Evolutionary conservation across 2,113 vertebrate species (phyloP).

Genomic region (Rana temporaria): DNA sequence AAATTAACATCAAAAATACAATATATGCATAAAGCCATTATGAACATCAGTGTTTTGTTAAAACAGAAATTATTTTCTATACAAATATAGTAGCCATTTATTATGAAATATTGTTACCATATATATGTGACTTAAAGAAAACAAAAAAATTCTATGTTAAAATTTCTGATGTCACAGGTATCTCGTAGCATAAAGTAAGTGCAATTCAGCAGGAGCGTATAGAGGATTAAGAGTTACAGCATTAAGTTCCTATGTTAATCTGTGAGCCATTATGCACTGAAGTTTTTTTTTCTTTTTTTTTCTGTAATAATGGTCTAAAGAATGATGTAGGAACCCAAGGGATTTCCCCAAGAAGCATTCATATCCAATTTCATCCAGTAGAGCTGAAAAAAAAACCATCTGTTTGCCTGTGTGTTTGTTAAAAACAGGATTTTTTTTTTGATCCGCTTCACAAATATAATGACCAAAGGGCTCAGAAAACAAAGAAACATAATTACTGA

Average conservation of each 20-base stretch:
- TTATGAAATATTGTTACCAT: neutral
- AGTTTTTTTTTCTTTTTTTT: neutral
- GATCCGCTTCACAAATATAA: constrained; percentile 49
- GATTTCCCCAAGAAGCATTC: neutral
- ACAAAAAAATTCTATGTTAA: constrained; percentile 6
- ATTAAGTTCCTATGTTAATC: neutral
- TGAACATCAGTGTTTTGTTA: constrained; percentile 45
- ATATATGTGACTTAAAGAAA: neutral
- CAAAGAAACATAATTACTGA: constrained; percentile 40
- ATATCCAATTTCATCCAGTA: neutral
- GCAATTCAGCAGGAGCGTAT: too few species aligned
- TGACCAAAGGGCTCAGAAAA: constrained; percentile 53
- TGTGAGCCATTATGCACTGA: neutral
- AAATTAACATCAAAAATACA: neutral
- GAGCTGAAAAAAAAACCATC: constrained; percentile 18
- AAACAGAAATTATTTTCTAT: constrained; percentile 38
- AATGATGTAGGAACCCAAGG: neutral
- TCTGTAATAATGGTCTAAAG: neutral
- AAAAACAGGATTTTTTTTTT: constrained; percentile 10
- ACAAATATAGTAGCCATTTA: constrained; percentile 18
- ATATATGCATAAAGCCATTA: constrained; percentile 28
- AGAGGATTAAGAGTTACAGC: neutral
- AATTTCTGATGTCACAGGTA: neutral
- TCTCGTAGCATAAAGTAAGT: too few species aligned
- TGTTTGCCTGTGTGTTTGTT: constrained; percentile 50